These are phyloP conservation scores for Spea hammondii DNA, from an alignment of 2,797 vertebrate species.

Conservation along the genomic window DNA sequence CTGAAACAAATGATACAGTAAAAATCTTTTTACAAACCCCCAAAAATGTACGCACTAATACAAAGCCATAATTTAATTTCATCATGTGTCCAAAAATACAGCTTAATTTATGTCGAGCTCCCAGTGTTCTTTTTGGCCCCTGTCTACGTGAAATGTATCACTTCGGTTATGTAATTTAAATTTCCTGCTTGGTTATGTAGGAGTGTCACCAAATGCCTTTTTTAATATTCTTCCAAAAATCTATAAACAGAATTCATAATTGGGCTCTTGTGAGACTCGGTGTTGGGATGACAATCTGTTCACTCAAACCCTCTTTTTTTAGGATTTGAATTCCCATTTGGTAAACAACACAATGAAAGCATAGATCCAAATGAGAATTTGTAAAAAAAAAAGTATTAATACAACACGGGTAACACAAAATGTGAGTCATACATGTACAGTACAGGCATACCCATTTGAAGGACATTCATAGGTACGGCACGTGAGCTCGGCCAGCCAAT, in stretches of 20 bases:
- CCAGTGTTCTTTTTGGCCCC: not conserved
- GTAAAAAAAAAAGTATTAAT: no score
- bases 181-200: not conserved
- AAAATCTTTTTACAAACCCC: constrained; percentile 16
- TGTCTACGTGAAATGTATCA: not conserved
- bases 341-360: no score
- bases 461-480: no score
- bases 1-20: constrained; percentile 22
- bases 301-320: not conserved
- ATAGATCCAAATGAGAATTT: no score
- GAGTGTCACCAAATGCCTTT: not conserved
- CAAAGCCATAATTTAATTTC: constrained; percentile 22
- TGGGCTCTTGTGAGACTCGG: no score
- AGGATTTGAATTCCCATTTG: not conserved
- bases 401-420: no score
- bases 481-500: no score
- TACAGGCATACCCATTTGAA: no score
- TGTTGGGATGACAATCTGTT: no score
- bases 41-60: constrained; percentile 33
- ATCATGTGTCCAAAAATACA: constrained; percentile 10
- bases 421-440: no score
- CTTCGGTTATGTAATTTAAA: not conserved
- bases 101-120: constrained; percentile 13
- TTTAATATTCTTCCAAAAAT: not conserved
- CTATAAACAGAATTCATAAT: no score